phyloP scores from a whole-genome alignment of 2,797 vertebrate species.

The Enteromius radiatus region DNA sequence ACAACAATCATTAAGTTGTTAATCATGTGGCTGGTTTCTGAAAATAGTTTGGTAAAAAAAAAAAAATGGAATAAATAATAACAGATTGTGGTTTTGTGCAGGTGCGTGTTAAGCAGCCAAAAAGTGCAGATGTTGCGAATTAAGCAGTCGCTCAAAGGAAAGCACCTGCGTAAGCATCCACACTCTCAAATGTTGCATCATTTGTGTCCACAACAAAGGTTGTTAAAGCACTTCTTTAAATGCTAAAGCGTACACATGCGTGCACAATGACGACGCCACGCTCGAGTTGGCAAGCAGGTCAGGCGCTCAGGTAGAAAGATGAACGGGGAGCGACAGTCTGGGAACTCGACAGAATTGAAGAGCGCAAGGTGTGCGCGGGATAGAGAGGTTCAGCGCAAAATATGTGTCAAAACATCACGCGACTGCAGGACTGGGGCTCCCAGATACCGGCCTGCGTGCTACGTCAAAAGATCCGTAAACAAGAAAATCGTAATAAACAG shows the following conservation, averaged over 20 bases:
- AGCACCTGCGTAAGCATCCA: constrained; percentile 81
- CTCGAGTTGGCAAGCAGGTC: constrained; percentile 81
- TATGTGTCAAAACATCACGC: constrained; percentile 38
- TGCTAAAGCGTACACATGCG: constrained; percentile 72
- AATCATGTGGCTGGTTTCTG: constrained; percentile 29
- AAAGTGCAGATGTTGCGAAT: constrained; percentile 67
- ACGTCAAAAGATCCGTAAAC: constrained; percentile 41
- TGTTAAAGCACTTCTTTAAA: constrained; percentile 77
- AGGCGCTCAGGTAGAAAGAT: constrained; percentile 61
- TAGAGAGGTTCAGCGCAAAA: constrained; percentile 51
- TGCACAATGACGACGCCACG: constrained; percentile 79
- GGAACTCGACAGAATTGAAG: constrained; percentile 54
- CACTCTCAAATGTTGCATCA: constrained; percentile 81
- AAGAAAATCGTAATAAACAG: constrained; percentile 59
- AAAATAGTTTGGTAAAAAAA: constrained; percentile 26
- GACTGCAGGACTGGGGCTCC: constrained; percentile 45
- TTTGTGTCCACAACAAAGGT: constrained; percentile 74
- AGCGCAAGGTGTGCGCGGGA: constrained; percentile 51
- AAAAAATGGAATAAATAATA: constrained; percentile 22
- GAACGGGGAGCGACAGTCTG: constrained; percentile 47
- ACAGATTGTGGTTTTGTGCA: constrained; percentile 50
- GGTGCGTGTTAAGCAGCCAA: constrained; percentile 64
- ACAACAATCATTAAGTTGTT: constrained; percentile 1
- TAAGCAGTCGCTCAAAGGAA: constrained; percentile 76
- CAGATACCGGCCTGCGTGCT: constrained; percentile 37